Percentiles rank a stretch among this genome's conserved stretches.
phyloP scores from a whole-genome alignment of 2,797 vertebrate species.

The Squalus acanthias region DNA sequence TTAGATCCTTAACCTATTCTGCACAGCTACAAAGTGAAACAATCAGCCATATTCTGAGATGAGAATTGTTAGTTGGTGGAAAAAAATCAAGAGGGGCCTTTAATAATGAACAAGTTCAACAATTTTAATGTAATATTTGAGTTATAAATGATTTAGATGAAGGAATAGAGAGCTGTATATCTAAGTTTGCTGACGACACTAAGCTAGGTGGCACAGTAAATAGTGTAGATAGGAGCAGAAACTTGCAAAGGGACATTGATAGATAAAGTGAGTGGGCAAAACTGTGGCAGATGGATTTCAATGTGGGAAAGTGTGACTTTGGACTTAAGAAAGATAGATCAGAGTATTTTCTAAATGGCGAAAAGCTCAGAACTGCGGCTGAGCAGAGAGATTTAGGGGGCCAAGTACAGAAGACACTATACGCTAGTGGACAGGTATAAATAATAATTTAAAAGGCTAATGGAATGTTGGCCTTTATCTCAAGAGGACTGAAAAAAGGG shows the following conservation, averaged over 20 bases:
- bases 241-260: no score
- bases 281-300: neutral
- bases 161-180: no score
- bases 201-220: neutral
- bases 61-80: neutral
- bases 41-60: neutral
- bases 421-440: neutral
- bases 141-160: neutral
- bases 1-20: neutral
- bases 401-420: neutral
- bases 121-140: neutral
- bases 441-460: neutral
- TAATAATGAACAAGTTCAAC: neutral
- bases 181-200: neutral
- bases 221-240: neutral
- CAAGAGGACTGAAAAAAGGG: neutral
- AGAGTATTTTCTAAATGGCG: neutral
- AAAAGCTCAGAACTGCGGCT: neutral
- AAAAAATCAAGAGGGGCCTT: neutral
- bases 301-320: neutral
- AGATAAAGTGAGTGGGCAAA: neutral
- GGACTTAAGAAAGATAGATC: neutral
- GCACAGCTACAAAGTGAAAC: neutral
- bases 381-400: neutral
- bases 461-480: neutral